These are phyloP conservation scores for Sinohyriopsis cumingii DNA, from an alignment of 2,888 invertebrate species.

Conservation along the genomic window DNA sequence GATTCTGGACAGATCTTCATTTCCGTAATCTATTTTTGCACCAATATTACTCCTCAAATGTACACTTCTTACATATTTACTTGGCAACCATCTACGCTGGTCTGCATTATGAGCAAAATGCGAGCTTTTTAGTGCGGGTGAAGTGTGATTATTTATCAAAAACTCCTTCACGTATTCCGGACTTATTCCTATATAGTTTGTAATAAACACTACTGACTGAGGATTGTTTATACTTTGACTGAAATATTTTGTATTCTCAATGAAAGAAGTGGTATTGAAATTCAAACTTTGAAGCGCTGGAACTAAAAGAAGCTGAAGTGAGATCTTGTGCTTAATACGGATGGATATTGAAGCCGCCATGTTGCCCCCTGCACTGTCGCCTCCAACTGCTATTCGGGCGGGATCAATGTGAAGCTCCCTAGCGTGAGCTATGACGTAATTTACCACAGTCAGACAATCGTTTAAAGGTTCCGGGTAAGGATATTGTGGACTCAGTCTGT, in stretches of 20 bases:
- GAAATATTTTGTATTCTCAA: constrained; percentile 43
- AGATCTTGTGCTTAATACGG: constrained; percentile 33
- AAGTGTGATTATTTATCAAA: constrained; percentile 45
- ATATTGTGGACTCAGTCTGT: constrained; percentile 43
- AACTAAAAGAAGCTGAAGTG: constrained; percentile 67
- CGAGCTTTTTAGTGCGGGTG: constrained; percentile 35
- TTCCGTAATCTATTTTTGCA: constrained; percentile 14
- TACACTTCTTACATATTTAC: constrained; percentile 32
- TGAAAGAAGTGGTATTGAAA: constrained; percentile 39
- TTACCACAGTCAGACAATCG: constrained; percentile 42
- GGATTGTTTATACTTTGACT: constrained; percentile 40
- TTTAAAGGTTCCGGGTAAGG: constrained; percentile 46
- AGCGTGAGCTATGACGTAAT: constrained; percentile 57
- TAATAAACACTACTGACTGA: constrained; percentile 31
- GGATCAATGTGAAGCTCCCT: constrained; percentile 45
- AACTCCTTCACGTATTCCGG: constrained; percentile 28
- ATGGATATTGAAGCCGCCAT: constrained; percentile 49
- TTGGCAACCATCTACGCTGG: constrained; percentile 37
- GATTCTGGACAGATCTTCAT: constrained; percentile 28
- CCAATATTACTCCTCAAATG: constrained; percentile 15
- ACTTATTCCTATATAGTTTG: constrained; percentile 42
- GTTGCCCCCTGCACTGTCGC: constrained; percentile 53
- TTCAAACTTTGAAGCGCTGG: constrained; percentile 64
- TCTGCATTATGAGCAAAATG: constrained; percentile 29
- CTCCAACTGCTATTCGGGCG: constrained; percentile 49